Percentiles rank a stretch among this genome's conserved stretches.
Evolutionary conservation across 1,140 invertebrate genomes (phyloP).

Genomic region (Bombus waltoni): DNA sequence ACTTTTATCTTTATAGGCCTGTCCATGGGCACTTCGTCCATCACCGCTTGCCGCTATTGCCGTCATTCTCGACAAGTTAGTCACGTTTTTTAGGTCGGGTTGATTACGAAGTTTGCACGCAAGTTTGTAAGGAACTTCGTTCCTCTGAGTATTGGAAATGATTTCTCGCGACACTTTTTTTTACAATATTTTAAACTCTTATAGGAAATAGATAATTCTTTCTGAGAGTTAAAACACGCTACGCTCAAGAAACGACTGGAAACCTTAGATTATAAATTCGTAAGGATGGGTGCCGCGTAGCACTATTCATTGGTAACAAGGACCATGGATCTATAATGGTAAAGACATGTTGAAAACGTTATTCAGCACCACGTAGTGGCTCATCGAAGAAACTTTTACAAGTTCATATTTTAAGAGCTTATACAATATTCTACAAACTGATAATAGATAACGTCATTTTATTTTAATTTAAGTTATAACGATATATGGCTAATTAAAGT

Average conservation of each 20-base stretch:
- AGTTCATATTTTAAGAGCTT: not conserved
- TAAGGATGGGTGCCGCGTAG: not conserved
- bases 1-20: slow-evolving; percentile 93
- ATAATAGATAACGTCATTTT: not conserved
- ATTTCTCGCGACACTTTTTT: slow-evolving; percentile 12
- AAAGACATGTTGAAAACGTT: not conserved
- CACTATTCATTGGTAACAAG: not conserved
- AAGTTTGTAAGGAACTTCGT: slow-evolving; percentile 28
- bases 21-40: slow-evolving; percentile 38
- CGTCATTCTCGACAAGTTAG: slow-evolving; percentile 32
- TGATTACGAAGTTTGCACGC: not conserved
- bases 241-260: slow-evolving; percentile 28
- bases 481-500: not conserved
- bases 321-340: too few relatives aligned
- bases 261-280: not conserved
- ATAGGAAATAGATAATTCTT: not conserved
- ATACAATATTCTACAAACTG: too few relatives aligned
- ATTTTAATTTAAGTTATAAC: not conserved
- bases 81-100: slow-evolving; percentile 3
- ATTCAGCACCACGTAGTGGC: not conserved
- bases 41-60: slow-evolving; percentile 35
- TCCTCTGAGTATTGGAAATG: not conserved
- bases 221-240: too few relatives aligned
- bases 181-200: not conserved
- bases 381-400: not conserved